phyloP scores from a whole-genome alignment of 1,140 invertebrate species.

The Theocolax elegans region DNA sequence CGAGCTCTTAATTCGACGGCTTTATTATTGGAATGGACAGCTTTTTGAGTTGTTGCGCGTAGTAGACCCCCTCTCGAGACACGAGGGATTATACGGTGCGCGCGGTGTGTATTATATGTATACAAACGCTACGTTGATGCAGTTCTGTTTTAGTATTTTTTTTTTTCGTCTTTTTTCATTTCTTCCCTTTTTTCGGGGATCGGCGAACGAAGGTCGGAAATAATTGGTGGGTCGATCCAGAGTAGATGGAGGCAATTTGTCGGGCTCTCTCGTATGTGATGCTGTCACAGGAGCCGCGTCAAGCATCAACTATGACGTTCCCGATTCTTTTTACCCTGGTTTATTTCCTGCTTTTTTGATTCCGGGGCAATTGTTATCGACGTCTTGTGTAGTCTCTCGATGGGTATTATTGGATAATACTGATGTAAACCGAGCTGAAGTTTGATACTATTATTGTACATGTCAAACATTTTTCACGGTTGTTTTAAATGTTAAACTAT shows the following conservation, averaged over 20 bases:
- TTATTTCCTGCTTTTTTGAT: too few species aligned
- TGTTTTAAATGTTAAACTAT: too few species aligned
- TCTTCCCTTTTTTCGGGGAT: not conserved
- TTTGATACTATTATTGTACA: too few species aligned
- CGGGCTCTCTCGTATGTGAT: not conserved
- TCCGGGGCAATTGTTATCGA: too few species aligned
- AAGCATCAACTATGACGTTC: too few species aligned
- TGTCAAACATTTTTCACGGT: too few species aligned
- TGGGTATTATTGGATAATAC: too few species aligned
- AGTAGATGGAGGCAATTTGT: too few species aligned
- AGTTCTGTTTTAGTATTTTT: not conserved
- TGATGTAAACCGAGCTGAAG: too few species aligned
- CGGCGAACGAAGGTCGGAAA: not conserved
- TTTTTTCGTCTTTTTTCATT: too few species aligned
- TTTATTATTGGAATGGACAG: slow-evolving; percentile 19
- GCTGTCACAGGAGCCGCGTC: not conserved
- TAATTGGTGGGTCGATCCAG: slow-evolving; percentile 5
- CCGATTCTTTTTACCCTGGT: too few species aligned
- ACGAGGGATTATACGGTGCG: not conserved
- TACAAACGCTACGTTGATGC: not conserved
- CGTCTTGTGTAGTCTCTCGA: too few species aligned
- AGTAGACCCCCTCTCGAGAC: not conserved
- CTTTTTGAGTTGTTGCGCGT: not conserved
- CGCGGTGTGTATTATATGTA: not conserved
- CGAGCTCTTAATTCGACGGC: slow-evolving; percentile 7